A percentile compares a stretch with the other conserved stretches of the same genome.
Evolutionary conservation across 2,888 invertebrate genomes (phyloP).

Genomic region (Dicranocentrus wangi): DNA sequence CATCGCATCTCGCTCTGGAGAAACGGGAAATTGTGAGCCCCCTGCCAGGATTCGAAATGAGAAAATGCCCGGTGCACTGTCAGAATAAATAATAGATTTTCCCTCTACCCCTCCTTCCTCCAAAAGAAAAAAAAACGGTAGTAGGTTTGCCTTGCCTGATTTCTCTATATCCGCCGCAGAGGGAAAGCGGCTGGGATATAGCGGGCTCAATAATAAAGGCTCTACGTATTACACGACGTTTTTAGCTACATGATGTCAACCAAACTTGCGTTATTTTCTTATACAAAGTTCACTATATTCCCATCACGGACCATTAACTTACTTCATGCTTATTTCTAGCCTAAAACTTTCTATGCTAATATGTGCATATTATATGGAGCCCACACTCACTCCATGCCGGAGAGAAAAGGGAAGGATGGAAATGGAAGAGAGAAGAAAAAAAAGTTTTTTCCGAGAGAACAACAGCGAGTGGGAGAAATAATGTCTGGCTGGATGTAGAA

Average conservation of each 20-base stretch:
- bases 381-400: background rate
- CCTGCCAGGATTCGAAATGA: conserved; percentile 55
- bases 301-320: conserved; percentile 72
- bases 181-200: too few species aligned
- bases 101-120: conserved; percentile 37
- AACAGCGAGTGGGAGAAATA: background rate
- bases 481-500: background rate
- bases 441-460: background rate
- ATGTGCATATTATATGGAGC: conserved; percentile 44
- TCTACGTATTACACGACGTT: conserved; percentile 21
- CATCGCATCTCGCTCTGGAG: background rate
- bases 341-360: conserved; percentile 58
- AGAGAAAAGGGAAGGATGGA: background rate
- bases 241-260: conserved; percentile 58
- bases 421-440: conserved; percentile 21
- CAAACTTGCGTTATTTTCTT: conserved; percentile 61
- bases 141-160: background rate
- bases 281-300: conserved; percentile 67
- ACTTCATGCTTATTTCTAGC: conserved; percentile 47
- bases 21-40: conserved; percentile 19
- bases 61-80: conserved; percentile 68
- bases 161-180: background rate
- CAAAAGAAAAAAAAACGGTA: background rate
- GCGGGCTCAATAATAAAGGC: conserved; percentile 17
- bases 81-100: conserved; percentile 73